Percentiles rank a stretch among this genome's conserved stretches.
These are phyloP conservation scores for Alosa sapidissima DNA, from an alignment of 2,797 vertebrate genomes.

Conservation along the genomic window DNA sequence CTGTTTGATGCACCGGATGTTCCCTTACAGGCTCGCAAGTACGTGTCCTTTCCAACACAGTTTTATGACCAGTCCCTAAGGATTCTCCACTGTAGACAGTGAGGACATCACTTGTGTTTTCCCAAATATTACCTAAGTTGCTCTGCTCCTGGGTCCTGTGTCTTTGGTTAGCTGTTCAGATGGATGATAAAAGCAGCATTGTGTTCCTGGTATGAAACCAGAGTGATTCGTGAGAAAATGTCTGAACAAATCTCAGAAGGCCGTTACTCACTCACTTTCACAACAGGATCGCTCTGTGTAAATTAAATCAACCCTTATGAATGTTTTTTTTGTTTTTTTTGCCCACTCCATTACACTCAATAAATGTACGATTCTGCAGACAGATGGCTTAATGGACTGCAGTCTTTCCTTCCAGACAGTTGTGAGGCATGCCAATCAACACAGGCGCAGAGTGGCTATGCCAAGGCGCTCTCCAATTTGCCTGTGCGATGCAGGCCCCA, in stretches of 20 bases:
- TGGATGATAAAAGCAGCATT: neutral
- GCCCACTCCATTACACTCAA: neutral
- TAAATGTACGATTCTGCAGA: neutral
- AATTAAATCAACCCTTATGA: neutral
- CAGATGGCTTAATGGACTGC: neutral
- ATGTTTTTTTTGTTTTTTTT: neutral
- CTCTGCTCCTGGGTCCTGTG: neutral
- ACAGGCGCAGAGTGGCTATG: neutral
- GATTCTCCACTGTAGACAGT: neutral
- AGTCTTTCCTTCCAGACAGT: conserved; percentile 5
- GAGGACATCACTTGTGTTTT: neutral
- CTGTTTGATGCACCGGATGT: conserved; percentile 93
- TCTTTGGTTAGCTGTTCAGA: neutral
- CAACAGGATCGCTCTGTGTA: neutral
- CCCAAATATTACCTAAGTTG: neutral
- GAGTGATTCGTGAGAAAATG: neutral
- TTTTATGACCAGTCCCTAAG: neutral
- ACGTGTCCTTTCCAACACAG: conserved; percentile 55
- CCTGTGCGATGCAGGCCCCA: neutral
- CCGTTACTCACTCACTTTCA: neutral
- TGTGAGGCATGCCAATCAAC: conserved; percentile 8
- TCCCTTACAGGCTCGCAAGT: conserved; percentile 91
- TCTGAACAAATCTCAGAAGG: neutral
- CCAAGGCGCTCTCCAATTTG: neutral
- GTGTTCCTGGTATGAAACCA: neutral